phyloP scores from a whole-genome alignment of 2,797 vertebrate species.

The Hypotaenidia okinawae region DNA sequence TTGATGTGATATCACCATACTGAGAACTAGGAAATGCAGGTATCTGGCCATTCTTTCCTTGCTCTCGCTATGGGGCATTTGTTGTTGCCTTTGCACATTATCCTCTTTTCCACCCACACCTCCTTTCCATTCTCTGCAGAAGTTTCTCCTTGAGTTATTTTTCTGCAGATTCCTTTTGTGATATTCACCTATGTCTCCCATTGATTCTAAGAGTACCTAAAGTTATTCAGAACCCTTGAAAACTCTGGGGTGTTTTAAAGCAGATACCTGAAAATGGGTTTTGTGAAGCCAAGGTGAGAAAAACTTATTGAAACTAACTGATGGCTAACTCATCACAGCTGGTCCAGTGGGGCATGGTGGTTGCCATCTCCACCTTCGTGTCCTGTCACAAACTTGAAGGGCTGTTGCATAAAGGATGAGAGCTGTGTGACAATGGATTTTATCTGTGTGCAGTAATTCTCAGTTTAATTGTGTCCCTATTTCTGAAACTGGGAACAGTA shows the following conservation, averaged over 20 bases:
- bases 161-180: neutral
- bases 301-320: neutral
- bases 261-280: neutral
- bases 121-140: neutral
- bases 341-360: neutral
- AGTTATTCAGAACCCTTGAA: neutral
- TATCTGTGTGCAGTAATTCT: conserved; percentile 5
- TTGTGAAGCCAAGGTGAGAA: neutral
- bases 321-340: neutral
- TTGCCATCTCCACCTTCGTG: neutral
- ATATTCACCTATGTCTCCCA: neutral
- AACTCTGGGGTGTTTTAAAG: neutral
- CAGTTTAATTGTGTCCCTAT: conserved; percentile 26
- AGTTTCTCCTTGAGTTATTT: neutral
- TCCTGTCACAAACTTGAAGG: neutral
- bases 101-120: neutral
- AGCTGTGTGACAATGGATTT: neutral
- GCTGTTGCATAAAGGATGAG: neutral
- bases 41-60: neutral
- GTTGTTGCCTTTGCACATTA: neutral
- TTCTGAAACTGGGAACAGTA: conserved; percentile 33
- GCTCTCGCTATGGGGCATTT: neutral
- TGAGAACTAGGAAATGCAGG: neutral
- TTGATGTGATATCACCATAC: neutral
- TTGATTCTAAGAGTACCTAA: neutral